These are phyloP conservation scores for Cosmia pyralina DNA, from an alignment of 2,888 invertebrate species.

Conservation along the genomic window DNA sequence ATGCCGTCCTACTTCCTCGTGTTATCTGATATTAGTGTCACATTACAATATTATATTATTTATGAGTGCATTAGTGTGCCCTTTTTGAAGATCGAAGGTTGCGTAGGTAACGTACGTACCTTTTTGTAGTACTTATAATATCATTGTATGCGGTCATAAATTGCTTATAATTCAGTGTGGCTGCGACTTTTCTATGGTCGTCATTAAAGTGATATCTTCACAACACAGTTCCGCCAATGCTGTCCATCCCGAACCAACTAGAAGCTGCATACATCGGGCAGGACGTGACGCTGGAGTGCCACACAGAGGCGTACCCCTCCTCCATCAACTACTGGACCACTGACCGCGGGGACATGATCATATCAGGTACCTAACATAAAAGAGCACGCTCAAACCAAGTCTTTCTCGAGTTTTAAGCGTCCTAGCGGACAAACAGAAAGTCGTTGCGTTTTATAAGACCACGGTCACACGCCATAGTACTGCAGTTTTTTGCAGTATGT, in stretches of 20 bases:
- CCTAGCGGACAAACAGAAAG: background rate
- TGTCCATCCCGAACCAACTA: conserved; percentile 97
- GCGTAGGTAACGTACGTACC: background rate
- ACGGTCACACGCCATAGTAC: background rate
- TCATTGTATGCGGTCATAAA: background rate
- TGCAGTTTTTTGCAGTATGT: background rate
- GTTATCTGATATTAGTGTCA: background rate
- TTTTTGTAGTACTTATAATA: background rate
- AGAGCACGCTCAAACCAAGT: background rate
- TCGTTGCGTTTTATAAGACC: background rate
- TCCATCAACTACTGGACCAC: conserved; percentile 99
- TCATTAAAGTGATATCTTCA: background rate
- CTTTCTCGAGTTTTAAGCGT: background rate
- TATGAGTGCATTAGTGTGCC: background rate
- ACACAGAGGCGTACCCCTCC: conserved; percentile 97
- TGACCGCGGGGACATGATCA: conserved; percentile 97
- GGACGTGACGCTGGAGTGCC: conserved; percentile 96
- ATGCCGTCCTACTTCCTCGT: background rate
- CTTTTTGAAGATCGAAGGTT: background rate
- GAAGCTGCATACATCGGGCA: conserved; percentile 97
- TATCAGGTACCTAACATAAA: conserved; percentile 91
- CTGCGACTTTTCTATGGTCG: background rate
- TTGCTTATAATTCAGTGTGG: background rate
- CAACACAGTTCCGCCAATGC: conserved; percentile 96
- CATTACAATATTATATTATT: background rate